These are phyloP conservation scores for Scolopax rusticola DNA, from an alignment of 2,797 vertebrate genomes.

Conservation along the genomic window DNA sequence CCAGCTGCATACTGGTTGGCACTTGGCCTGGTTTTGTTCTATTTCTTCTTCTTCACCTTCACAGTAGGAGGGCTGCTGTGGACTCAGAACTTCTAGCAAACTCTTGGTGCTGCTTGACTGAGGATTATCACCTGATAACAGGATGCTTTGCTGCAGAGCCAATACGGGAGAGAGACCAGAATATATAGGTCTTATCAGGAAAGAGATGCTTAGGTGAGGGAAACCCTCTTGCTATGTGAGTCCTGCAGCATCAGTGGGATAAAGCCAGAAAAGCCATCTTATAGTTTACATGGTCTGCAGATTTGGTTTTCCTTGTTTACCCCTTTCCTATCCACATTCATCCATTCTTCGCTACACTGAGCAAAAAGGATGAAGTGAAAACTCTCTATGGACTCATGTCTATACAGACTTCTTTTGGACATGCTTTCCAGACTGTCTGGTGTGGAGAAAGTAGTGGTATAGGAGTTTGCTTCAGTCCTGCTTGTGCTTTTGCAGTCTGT, in stretches of 20 bases:
- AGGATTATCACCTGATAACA: constrained; percentile 40
- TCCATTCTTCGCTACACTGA: not conserved
- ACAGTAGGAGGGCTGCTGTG: not conserved
- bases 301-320: not conserved
- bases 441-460: not conserved
- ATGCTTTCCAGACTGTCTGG: not conserved
- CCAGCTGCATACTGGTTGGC: not conserved
- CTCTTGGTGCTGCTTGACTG: not conserved
- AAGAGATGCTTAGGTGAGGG: not conserved
- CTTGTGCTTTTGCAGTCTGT: not conserved
- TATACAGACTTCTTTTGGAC: not conserved
- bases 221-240: not conserved
- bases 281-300: accelerated
- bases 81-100: not conserved
- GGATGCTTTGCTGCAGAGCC: not conserved
- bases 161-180: not conserved
- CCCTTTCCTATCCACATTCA: not conserved
- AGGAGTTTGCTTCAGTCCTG: not conserved
- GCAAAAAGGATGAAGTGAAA: not conserved
- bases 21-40: not conserved
- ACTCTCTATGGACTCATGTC: not conserved
- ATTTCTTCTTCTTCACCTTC: not conserved
- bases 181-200: not conserved
- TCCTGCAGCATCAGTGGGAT: not conserved
- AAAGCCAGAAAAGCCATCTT: not conserved